Conservation (phyloP, 2,888 invertebrate species). For the Polydrusus cervinus region DNA sequence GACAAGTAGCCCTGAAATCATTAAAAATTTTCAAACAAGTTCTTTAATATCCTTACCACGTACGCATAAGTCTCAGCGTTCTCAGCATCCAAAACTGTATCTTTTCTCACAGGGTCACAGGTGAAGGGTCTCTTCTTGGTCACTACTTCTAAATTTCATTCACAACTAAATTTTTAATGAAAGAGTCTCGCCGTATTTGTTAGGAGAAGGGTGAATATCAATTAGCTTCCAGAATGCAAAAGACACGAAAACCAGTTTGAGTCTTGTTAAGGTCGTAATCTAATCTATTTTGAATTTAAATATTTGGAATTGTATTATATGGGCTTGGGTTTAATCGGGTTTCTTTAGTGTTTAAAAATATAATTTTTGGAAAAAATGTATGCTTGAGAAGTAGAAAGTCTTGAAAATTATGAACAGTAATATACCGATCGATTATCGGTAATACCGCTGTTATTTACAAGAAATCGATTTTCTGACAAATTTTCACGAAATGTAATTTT, state of each 20-base stretch:
- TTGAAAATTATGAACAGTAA: no score
- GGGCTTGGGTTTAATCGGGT: no score
- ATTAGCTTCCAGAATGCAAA: slow-evolving; percentile 35
- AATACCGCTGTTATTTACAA: no score
- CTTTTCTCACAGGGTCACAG: slow-evolving; percentile 53
- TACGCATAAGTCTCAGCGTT: neutral
- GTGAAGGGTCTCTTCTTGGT: slow-evolving; percentile 53
- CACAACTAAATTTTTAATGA: slow-evolving; percentile 28
- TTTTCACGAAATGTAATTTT: no score
- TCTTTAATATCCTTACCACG: neutral
- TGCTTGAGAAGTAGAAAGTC: no score
- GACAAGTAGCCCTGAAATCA: slow-evolving; percentile 5
- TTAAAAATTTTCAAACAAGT: slow-evolving; percentile 10
- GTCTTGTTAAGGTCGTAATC: neutral
- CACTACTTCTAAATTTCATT: slow-evolving; percentile 28
- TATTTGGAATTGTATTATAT: neutral
- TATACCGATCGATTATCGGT: no score
- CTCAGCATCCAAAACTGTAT: slow-evolving; percentile 50
- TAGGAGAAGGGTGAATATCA: slow-evolving; percentile 54
- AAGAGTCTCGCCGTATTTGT: slow-evolving; percentile 18
- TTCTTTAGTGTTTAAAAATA: no score
- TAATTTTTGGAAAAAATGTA: no score
- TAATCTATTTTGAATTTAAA: neutral
- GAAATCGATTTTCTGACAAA: no score
- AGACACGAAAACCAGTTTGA: slow-evolving; percentile 12